Base-by-base conservation (phyloP, 1,140 invertebrate species). In the Meteorus sp. region DNA sequence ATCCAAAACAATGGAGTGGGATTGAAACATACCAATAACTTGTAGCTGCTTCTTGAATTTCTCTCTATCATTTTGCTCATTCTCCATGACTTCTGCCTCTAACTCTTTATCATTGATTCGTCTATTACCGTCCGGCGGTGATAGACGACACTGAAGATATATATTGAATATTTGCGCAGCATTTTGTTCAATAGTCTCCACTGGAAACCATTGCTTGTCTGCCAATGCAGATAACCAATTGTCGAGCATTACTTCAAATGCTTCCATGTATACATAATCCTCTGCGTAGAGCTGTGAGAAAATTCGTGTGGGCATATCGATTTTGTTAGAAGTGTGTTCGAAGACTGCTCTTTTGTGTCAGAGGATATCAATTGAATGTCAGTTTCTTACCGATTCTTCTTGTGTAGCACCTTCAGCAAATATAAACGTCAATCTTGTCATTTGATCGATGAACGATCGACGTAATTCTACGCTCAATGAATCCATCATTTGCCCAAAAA, bases 91-190 rank as follows among this genome's bases (percentile, higher is more conserved):
- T 62, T 89, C 86, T 60, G 86, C 84, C 9, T 80, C 66, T 52
- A 73, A 64, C 66, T 84, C 81, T 37, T 78, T 83, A 65, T 59
- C 48, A 3, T 61, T 58, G 1, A 39, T n/a, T 20, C 72, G 72
- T 56, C 91, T 83, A 43, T 81, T 85, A 7, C 93, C 93, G 73
- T 94, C 89, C 1, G 92, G 93, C 9, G 90, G 85, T 25, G 88
- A 86, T 47, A 95, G 77, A 77, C 94, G 89, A 66, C 86, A 89
- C 65, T 89, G 86, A n/a, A 95, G 67, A 71, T 93, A 94, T 7
- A 85, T 87, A 69, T 92, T 89, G 73, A 95, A 93, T 61, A 95
- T 83, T 62, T 82, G 78, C 1, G 73, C 63, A 9, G 78, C 77
- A 62, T 80, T 82, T 60, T 82, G 78, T 52, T 82, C 76, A 47